Evolutionary conservation across 1,140 invertebrate species (phyloP), one percentile per base, ranked within the genome.

Genomic region (Neodiprion virginianus): DNA sequence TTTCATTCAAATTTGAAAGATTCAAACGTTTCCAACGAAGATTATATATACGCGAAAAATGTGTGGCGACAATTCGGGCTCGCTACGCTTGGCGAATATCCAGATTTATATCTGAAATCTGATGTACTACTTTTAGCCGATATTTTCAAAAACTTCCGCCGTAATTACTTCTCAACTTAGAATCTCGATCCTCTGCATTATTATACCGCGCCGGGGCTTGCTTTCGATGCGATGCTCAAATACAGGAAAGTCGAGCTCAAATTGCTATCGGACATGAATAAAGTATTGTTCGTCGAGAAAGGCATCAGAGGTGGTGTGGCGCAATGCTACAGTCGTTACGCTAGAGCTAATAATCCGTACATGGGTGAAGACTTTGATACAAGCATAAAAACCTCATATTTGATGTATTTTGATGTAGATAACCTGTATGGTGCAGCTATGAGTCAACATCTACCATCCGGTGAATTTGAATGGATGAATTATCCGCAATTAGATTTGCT

Each of bases 331-430:
- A 82, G 84, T 79, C 48, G 86, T 17, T 78, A 85, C 81, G 82
- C 82, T n/a, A 82, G 80, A 75, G 88, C 89, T 9, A 90, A 90
- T 79, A 89, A 90, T 81, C 75, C 77, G 68, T 88, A 86, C 79
- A 79, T 89, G 74, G 17, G 71, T 21, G 17, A 21, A 21, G 17
- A 21, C 17, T 21, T 21, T 21, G 73, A 85, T 76, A 77, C 67
- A 72, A n/a, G 72, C 67, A 68, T 83, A 80, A 23, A 21, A 21
- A 21, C 17, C 17, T 21, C 17, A 21, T 88, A 80, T 80, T 68
- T 90, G 48, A 76, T 81, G 17, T 90, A 90, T 81, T 81, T 86
- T 40, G 89, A 91, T 86, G 89, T 11, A 85, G 78, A 73, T 21
- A 21, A 21, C 17, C 17, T 21, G 17, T 21, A 21, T 21, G 17